Evolutionary conservation across 2,797 vertebrate species (phyloP), one percentile per base, ranked within the genome.

Genomic region (Spea hammondii): DNA sequence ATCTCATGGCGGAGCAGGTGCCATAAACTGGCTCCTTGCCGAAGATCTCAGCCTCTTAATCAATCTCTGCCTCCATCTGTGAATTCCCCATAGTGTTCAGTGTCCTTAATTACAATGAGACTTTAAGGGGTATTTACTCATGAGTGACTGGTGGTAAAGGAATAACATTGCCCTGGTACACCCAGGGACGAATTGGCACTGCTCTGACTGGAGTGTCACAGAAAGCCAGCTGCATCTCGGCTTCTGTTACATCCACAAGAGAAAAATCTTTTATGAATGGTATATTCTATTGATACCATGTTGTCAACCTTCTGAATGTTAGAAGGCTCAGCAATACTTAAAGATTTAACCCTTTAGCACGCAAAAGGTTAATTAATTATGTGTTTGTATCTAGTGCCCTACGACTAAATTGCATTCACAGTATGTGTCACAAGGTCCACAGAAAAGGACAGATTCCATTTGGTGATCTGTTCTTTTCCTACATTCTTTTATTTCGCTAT

Each of bases 401-500:
- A 8, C 32, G 59, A 7, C 7, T 62, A 17, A 17, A 53, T 66
- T 74, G 53, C 8, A 49, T 44, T 79, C 77, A 78, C 17, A 77
- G 48, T 14, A 17, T 11, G 53, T 46, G 68, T 74, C 78, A 79
- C 64, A 9, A 73, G 78, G 51, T 60, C 72, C 60, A 49, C 71
- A 10, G 44, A 74, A 62, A 45, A 48, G 65, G 68, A 76, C 46
- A 76, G 44, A 80, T 80, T 70, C 57, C 55, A 65, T 70, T 71
- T 54, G 14, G 71, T 57, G 79, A 59, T 73, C 74, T 80, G 78
- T 74, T 55, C 70, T 72, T 68, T 46, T 45, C 53, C 32, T 32
- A 46, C 70, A 71, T 14, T 76, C 67, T 71, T 49, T 70, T 82
- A 49, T 83, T 77, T 65, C 48, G 14, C 45, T 74, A 6, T 53